Evolutionary conservation across 2,113 vertebrate species (phyloP), one percentile per base, ranked within the genome.

Genomic region (Petroica traversi): DNA sequence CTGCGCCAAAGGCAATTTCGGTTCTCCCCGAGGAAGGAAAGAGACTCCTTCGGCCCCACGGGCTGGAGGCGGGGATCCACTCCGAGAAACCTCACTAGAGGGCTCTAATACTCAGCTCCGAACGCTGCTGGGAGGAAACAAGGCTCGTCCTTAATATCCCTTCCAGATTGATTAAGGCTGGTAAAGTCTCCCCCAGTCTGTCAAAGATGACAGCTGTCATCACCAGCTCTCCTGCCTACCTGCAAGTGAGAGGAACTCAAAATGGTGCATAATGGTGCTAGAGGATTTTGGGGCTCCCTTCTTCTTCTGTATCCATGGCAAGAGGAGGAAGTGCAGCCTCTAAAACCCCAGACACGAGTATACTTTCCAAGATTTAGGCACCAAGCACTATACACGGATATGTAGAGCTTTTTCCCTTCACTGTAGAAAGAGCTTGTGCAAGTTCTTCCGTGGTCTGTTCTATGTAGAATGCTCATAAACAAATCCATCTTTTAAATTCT

Each of bases 51-150:
- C 25, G 25, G 29, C 52, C 67, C 55, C 71, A 13, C 14, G 36
- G 36, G 73, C 84, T 24, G 22, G 9, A 52, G 80, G 87, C 72
- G 34, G 52, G 71, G 73, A 85, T 82, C 46, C 74, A 2, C 89
- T 80, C 92, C 74, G 1, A 72, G 78, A 92, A 85, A 76, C 51
- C 46, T 93, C 93, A 92, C 94, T 96, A 96, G 93, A 96, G 95
- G 94, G 94, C 94, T 89, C 93, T 97, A 46, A 94, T 29, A 83
- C 82, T 51, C 94, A 94, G 82, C 71, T 64, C 19, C 81, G 5
- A 16, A 4, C 3, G 45, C 81, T 59, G 58, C 71, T 6, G 74
- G 34, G 64, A 28, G 61, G 61, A 74, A 77, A n/a, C 34, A 26
- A 61, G 66, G 36, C 48, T 93, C 25, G 6, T 85, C 58, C 64